Evolutionary conservation across 2,888 invertebrate genomes (phyloP).

Genomic region (Drosophila suboccidentalis): DNA sequence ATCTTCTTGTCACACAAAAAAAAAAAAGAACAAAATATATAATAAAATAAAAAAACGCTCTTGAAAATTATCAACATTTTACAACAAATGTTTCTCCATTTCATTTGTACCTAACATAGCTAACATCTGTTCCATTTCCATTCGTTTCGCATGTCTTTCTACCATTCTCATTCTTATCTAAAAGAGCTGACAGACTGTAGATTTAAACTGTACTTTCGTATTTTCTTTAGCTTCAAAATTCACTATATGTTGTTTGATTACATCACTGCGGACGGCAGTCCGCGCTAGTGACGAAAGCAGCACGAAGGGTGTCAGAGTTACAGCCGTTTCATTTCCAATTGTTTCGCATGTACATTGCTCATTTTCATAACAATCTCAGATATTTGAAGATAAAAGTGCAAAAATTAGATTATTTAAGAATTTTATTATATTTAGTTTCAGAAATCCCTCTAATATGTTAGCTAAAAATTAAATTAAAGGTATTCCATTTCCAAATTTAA

Average conservation of each 20-base stretch:
- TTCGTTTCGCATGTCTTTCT: conserved; percentile 1
- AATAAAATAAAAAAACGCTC: conserved; percentile 33
- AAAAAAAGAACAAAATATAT: not conserved
- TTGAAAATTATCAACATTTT: conserved; percentile 39
- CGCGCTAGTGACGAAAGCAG: too few species aligned
- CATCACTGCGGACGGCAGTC: too few species aligned
- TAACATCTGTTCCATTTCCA: conserved; percentile 11
- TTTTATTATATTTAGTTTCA: too few species aligned
- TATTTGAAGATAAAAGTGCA: not conserved
- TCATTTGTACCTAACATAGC: not conserved
- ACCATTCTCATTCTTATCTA: not conserved
- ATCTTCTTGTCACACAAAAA: conserved; percentile 69
- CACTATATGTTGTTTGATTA: too few species aligned
- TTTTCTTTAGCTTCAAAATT: too few species aligned
- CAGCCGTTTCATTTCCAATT: not conserved
- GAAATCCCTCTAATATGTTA: too few species aligned
- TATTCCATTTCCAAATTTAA: too few species aligned
- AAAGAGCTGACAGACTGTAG: not conserved
- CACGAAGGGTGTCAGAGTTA: too few species aligned
- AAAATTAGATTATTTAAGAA: too few species aligned
- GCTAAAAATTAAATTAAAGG: too few species aligned
- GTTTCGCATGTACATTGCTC: too few species aligned
- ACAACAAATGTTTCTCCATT: not conserved
- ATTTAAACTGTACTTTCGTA: not conserved
- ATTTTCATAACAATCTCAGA: not conserved